Evolutionary conservation across 1,140 invertebrate species (phyloP), one percentile per base, ranked within the genome.

Genomic region (Nephila pilipes): DNA sequence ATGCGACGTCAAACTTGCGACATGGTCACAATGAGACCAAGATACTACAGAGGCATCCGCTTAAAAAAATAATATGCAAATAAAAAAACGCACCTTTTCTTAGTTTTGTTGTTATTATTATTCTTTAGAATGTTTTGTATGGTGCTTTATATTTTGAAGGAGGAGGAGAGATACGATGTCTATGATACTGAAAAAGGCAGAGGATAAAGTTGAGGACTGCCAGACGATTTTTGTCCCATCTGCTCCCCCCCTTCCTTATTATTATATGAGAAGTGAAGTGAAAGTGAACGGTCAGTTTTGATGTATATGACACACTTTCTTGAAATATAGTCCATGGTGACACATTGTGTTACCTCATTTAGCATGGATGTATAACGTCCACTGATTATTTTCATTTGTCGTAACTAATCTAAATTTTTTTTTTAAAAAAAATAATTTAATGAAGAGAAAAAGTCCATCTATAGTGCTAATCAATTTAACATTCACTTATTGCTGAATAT

Each of bases 51-150:
- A 85, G 54, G 83, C 83, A n/a, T 60, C 57, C 29, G 83, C 57
- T 58, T 57, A 29, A 58, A 60, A 58, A 60, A 85, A 85, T 32
- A 85, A 60, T 85, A 85, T 85, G 83, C 83, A 85, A 85, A 85
- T 85, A 60, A 83, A 46, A 83, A 83, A 83, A 25, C 22, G n/a
- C 8, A 38, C 5, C 6, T 22, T 85, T 85, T 85, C 60, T 85
- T 85, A 36, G 38, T 46, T 46, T 57, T 85, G 83, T 85, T 85
- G 22, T 85, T 85, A 46, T 46, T 46, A 54, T 46, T n/a, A 58
- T 85, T 85, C 57, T 85, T 83, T 83, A 54, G 38, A 55, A 20
- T 29, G 55, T 55, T 38, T 85, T 85, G 83, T 85, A 36, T 18
- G 18, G 46, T n/a, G 18, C 46, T 22, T 46, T 54, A 38, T 81